A percentile compares a stretch with the other conserved stretches of the same genome.
These are phyloP conservation scores for Tamias sibiricus DNA, from an alignment of 2,113 vertebrate species.

Conservation along the genomic window DNA sequence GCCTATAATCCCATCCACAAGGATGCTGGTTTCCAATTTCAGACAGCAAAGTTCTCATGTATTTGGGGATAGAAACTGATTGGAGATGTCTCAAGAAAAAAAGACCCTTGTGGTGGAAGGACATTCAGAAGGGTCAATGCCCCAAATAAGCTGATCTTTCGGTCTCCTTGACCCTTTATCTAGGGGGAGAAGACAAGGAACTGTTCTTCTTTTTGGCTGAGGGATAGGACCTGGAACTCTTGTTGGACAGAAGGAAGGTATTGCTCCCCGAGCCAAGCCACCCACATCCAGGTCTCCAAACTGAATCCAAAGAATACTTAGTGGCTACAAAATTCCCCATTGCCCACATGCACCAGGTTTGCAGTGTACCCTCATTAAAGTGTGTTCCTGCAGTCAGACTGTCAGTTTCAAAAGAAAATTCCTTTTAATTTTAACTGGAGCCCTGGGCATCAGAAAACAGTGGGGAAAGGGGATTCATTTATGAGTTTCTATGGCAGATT, in stretches of 20 bases:
- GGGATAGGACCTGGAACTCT: neutral
- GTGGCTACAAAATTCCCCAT: neutral
- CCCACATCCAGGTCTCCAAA: neutral
- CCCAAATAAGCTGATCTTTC: neutral
- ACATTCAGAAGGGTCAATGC: neutral
- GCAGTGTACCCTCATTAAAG: slow-evolving; percentile 23
- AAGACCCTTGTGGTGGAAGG: neutral
- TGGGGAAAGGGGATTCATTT: slow-evolving; percentile 67
- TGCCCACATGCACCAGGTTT: slow-evolving; percentile 45
- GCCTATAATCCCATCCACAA: neutral
- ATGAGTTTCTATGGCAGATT: slow-evolving; percentile 71
- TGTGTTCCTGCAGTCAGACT: slow-evolving; percentile 34
- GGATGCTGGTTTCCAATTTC: neutral
- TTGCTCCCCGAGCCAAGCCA: neutral
- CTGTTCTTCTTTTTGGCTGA: neutral
- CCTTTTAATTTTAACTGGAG: slow-evolving; percentile 72
- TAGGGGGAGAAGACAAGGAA: neutral
- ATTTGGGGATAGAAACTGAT: neutral
- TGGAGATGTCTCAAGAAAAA: neutral
- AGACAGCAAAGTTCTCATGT: neutral
- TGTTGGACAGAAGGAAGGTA: neutral
- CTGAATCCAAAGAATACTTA: neutral
- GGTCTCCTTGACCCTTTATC: neutral
- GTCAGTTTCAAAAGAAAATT: slow-evolving; percentile 68
- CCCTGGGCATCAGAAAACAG: slow-evolving; percentile 61